Evolutionary conservation across 2,797 vertebrate species (phyloP).

Genomic region (Microchirus variegatus): DNA sequence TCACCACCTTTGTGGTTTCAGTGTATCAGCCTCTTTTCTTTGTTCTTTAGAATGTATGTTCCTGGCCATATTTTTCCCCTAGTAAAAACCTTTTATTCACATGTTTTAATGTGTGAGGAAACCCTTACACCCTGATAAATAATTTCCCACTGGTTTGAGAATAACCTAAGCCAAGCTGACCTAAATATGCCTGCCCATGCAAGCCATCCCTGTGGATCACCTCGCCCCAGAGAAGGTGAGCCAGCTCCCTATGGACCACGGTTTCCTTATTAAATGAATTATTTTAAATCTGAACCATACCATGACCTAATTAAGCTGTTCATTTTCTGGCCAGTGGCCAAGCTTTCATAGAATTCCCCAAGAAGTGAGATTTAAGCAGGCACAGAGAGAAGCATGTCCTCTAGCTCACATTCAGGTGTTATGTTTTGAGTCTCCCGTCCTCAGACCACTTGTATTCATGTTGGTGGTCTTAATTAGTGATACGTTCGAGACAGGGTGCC

Average conservation of each 20-base stretch:
- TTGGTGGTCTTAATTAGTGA: constrained; percentile 81
- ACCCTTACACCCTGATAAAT: too few relatives aligned
- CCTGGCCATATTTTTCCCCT: too few relatives aligned
- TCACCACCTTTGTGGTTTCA: too few relatives aligned
- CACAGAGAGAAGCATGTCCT: constrained; percentile 57
- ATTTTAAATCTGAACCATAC: constrained; percentile 76
- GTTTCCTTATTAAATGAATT: constrained; percentile 77
- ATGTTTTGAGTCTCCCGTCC: constrained; percentile 67
- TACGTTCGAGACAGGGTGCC: constrained; percentile 78
- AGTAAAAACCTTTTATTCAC: too few relatives aligned
- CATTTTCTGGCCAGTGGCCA: constrained; percentile 70
- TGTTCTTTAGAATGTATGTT: too few relatives aligned
- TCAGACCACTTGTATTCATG: constrained; percentile 58
- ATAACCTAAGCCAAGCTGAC: constrained; percentile 45
- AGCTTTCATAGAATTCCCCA: constrained; percentile 71
- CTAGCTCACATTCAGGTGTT: constrained; percentile 77
- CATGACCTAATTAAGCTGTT: constrained; percentile 79
- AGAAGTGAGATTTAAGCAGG: constrained; percentile 77
- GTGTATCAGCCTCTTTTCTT: too few relatives aligned
- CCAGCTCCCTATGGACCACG: constrained; percentile 63
- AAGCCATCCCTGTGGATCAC: constrained; percentile 62
- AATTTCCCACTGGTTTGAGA: constrained; percentile 43
- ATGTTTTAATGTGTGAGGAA: too few relatives aligned
- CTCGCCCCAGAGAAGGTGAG: constrained; percentile 68
- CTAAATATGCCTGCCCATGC: constrained; percentile 60